Conservation (phyloP, 2,113 vertebrate species). For the Saguinus imperator region DNA sequence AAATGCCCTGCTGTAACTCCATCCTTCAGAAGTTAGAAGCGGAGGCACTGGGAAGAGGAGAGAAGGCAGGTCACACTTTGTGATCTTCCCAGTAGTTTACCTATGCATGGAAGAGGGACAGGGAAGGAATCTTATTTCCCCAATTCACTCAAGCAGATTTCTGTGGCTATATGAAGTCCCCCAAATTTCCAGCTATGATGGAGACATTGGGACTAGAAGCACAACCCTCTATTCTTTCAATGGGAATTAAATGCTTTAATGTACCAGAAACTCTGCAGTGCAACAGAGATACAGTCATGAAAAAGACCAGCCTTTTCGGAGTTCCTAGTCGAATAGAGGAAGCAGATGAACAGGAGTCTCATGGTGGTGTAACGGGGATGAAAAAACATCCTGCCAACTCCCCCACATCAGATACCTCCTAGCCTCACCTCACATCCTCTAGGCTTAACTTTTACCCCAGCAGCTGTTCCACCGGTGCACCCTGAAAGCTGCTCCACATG, state of each 20-base stretch:
- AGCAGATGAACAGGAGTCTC: not conserved
- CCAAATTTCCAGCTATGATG: not conserved
- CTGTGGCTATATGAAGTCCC: not conserved
- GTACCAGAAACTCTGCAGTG: not conserved
- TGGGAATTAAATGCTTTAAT: not conserved
- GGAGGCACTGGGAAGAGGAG: not conserved
- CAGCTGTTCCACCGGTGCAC: not conserved
- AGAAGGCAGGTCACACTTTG: not conserved
- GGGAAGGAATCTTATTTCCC: not conserved
- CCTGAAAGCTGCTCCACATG: rapidly evolving
- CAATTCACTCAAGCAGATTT: not conserved
- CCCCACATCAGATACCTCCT: not conserved
- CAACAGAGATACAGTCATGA: not conserved
- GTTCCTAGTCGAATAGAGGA: not conserved
- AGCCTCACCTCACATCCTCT: not conserved
- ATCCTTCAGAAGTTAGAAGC: not conserved
- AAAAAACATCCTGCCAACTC: not conserved
- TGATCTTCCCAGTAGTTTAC: not conserved
- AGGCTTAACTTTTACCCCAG: not conserved
- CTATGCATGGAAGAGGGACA: not conserved
- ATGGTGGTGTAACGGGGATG: not conserved
- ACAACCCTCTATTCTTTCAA: not conserved
- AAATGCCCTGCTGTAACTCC: not conserved
- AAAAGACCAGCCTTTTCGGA: not conserved
- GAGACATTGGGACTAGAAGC: not conserved